Conservation (phyloP, 2,888 invertebrate genomes). For the Chrysodeixis includens region DNA sequence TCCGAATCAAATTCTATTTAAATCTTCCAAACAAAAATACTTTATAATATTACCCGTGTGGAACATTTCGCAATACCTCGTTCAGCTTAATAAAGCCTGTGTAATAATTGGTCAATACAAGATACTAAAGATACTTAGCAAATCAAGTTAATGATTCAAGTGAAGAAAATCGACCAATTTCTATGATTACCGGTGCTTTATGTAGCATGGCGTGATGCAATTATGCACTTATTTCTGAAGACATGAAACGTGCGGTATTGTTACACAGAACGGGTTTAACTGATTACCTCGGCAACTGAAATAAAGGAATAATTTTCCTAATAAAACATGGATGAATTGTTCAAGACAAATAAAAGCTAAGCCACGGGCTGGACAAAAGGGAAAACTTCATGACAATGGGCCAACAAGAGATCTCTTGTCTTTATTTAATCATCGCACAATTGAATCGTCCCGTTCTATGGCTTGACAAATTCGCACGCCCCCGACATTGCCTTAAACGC, state of each 20-base stretch:
- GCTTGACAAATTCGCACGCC: conserved; percentile 88
- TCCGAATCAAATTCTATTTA: background rate
- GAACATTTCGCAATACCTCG: background rate
- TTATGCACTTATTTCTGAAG: conserved; percentile 38
- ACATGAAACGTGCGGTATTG: conserved; percentile 32
- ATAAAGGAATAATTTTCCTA: conserved; percentile 39
- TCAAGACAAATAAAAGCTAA: conserved; percentile 31
- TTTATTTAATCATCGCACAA: conserved; percentile 86
- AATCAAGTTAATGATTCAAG: conserved; percentile 30
- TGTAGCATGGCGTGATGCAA: conserved; percentile 44
- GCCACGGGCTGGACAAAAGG: conserved; percentile 60
- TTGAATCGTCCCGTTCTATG: conserved; percentile 82
- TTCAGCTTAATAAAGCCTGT: background rate
- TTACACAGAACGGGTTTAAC: conserved; percentile 28
- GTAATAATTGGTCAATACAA: conserved; percentile 15
- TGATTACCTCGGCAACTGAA: conserved; percentile 23
- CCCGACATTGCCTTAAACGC: conserved; percentile 87
- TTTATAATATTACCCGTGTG: background rate
- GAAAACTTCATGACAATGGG: conserved; percentile 64
- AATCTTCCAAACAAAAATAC: background rate
- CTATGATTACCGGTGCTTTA: conserved; percentile 49
- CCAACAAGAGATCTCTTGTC: conserved; percentile 75
- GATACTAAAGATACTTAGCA: conserved; percentile 22
- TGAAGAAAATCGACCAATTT: conserved; percentile 48
- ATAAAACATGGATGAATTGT: conserved; percentile 45